Evolutionary conservation across 2,888 invertebrate genomes (phyloP), one percentile per base, ranked within the genome.

Genomic region (Caenorhabditis macrosperma): DNA sequence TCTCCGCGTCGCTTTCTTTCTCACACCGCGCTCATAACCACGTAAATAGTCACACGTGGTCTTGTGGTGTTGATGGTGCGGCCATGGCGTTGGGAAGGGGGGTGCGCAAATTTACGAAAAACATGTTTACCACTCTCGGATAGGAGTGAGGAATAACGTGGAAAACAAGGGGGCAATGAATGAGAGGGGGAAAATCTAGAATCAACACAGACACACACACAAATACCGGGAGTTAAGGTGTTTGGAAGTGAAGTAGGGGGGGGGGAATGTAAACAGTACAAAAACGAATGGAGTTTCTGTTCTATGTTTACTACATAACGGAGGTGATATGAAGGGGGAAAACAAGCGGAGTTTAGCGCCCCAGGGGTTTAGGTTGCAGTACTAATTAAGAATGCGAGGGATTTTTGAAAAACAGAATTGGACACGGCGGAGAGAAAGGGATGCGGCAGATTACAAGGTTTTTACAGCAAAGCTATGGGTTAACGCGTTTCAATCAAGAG

Each of bases 71-170:
- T 57, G 46, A 57, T 57, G 67, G 35, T 57, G 46, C 33, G n/a
- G 17, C 24, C 38, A 35, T 54, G 38, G 38, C 15, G 64, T 22
- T n/a, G 30, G 9, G 50, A n/a, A n/a, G n/a, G 46, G 4, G 48
- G 12, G 12, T 12, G 38, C 52, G 52, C 59, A 59, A 48, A 41
- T 59, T 59, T 26, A 38, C 57, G 57, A 68, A 68, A 44, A 68
- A 68, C 68, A 68, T 68, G 68, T 68, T 68, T 59, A 68, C 68
- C 35, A 59, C 48, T 28, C 52, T 52, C 28, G 28, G 28, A 24
- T 50, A 50, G 48, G 15, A 50, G 17, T 12, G 48, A 50, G 24
- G 12, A 52, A 52, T 52, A 28, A 26, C 28, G 52, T 52, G 52
- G 28, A 52, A 28, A 52, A 50, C 48, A 4, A 52, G 26, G 28